phyloP scores from a whole-genome alignment of 2,888 invertebrate species.

The Calameuta filiformis region DNA sequence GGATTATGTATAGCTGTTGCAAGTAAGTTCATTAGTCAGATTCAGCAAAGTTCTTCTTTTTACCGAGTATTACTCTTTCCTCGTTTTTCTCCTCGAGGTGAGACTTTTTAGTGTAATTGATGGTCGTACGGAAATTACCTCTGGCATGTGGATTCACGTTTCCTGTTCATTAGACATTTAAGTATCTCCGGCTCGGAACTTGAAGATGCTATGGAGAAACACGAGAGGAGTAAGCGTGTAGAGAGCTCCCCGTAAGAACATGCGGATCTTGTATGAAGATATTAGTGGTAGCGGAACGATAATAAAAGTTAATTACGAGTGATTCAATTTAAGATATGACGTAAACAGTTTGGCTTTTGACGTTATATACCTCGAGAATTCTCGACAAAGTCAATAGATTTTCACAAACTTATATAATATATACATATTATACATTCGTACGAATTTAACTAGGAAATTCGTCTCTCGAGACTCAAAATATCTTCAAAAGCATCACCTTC shows the following conservation, averaged over 20 bases:
- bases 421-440: no score
- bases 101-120: background rate
- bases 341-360: background rate
- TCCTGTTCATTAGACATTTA: background rate
- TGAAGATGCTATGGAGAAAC: constrained; percentile 10
- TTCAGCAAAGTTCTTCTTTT: background rate
- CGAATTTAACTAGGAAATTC: no score
- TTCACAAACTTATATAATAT: background rate
- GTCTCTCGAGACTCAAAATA: no score
- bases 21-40: background rate
- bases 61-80: background rate
- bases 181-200: constrained; percentile 30
- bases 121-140: background rate
- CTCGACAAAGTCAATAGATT: background rate
- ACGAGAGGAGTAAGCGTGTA: background rate
- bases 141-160: background rate
- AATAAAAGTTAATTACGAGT: background rate
- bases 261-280: background rate
- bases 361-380: background rate
- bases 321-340: background rate
- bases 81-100: background rate
- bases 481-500: no score
- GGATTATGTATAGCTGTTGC: background rate
- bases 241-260: background rate
- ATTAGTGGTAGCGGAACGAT: background rate